phyloP scores from a whole-genome alignment of 30 jellyfish, hydroid and myxozoan species.

The Aurelia coerulea region DNA sequence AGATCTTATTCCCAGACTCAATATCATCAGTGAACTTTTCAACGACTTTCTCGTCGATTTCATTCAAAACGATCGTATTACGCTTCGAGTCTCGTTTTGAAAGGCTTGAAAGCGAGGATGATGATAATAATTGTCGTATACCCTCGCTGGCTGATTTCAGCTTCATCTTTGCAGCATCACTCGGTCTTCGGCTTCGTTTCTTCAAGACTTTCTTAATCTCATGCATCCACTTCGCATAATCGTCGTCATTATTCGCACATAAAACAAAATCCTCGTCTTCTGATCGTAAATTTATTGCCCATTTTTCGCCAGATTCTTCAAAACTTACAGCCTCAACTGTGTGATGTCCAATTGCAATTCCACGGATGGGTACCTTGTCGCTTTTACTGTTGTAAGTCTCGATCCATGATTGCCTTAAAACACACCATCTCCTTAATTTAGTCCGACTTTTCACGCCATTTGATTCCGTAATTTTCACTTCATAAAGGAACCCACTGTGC shows the following conservation, averaged over 20 bases:
- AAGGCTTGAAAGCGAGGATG: slow-evolving; percentile 63
- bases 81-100: slow-evolving; percentile 80
- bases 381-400: slow-evolving; percentile 61
- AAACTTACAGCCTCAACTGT: slow-evolving; percentile 4
- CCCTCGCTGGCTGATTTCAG: slow-evolving; percentile 67
- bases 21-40: slow-evolving; percentile 79
- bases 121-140: slow-evolving; percentile 37
- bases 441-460: slow-evolving; percentile 61
- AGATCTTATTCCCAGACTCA: slow-evolving; percentile 78
- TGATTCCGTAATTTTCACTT: slow-evolving; percentile 50
- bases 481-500: slow-evolving; percentile 74
- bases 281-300: slow-evolving; percentile 61
- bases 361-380: slow-evolving; percentile 69
- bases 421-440: slow-evolving; percentile 84
- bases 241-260: slow-evolving; percentile 71
- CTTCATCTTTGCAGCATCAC: slow-evolving; percentile 47
- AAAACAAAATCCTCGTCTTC: slow-evolving; percentile 36
- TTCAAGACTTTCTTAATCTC: slow-evolving; percentile 61
- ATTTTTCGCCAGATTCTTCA: slow-evolving; percentile 68
- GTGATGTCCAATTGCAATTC: slow-evolving; percentile 47
- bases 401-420: slow-evolving; percentile 65
- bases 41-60: slow-evolving; percentile 80
- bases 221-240: slow-evolving; percentile 55
- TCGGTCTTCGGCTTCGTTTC: slow-evolving; percentile 43
- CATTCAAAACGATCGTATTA: slow-evolving; percentile 78